Evolutionary conservation across 2,888 invertebrate species (phyloP), one percentile per base, ranked within the genome.

Genomic region (Drosophila borborema): DNA sequence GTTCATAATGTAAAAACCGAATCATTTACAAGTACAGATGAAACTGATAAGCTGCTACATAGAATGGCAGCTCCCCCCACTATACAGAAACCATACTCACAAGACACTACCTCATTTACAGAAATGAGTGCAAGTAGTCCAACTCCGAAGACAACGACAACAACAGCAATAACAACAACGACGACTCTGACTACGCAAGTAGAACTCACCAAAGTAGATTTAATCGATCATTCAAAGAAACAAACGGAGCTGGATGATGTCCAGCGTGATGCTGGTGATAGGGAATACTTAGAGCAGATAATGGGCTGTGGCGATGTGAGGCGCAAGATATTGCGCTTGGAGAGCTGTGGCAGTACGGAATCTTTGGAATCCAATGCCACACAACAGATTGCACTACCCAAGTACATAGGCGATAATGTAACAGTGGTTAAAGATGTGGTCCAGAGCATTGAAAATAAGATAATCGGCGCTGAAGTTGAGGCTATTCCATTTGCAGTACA

Each of bases 361-460:
- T 76, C 87, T 16, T 51, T 81, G 72, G 90, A 89, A 36, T 59
- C 80, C 2, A 64, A 46, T 20, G 16, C 59, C 20, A n/a, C 36
- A 23, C 68, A 58, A 16, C 49, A 54, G 60, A 73, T 38, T 61
- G 58, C 67, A n/a, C 41, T 69, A 10, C 79, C 85, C 38, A 89
- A 88, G 64, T 77, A 77, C 48, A 86, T 86, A 61, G 80, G 77
- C 49, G 84, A 90, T 41, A 82, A 90, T 54, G 75, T 78, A 31
- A 94, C 94, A 10, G 94, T 94, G 78, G 95, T 95, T 6, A 94
- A 94, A 90, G 94, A 94, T 18, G 94, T 94, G 86, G 93, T 95
- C 48, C 94, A 94, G 86, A 90, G 93, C 65, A 88, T 95, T 56
- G 95, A 95, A 90, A 94, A 94, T 76, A 94, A 94, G 63, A 66